Base-by-base conservation (phyloP, 2,888 invertebrate species). In the Netelia inedita region DNA sequence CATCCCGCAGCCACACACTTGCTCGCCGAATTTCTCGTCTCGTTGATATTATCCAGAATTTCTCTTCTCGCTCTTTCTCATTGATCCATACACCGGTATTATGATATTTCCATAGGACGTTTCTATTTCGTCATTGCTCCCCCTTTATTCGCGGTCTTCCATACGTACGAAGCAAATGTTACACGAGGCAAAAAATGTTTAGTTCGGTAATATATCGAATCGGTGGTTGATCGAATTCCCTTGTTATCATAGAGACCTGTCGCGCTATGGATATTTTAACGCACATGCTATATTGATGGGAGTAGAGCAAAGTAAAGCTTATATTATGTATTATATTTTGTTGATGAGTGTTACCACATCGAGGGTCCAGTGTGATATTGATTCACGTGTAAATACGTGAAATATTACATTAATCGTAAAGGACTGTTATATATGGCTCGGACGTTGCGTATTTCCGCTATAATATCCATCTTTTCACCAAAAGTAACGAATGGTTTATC, bases 1-100 rank as follows among this genome's bases (percentile, higher is more conserved):
- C 88, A 86, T 89, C 88, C 88, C 89, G 88, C 89, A 86, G 89
- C 87, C 89, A 80, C 87, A 83, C 87, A 84, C 87, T 89, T 88
- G 88, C 89, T 90, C 88, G 88, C 87, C 87, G 87, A 88, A 87
- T 28, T 65, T 82, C 82, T 79, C 74, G 85, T 85, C 59, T 59
- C 55, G 23, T 63, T 63, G 74, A 75, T 85, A 73, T 85, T 85
- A 89, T 89, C 88, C 76, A 74, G 72, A 81, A 76, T 80, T 74
- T 66, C 53, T 55, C 73, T 63, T 74, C 53, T 50, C n/a, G 55
- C 43, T 87, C 78, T 75, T 85, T 85, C 86, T 74, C 72, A 71
- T 86, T 82, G 10, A 57, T 68, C 46, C 55, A 65, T 65, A 35
- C 63, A 53, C 10, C 53, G 14, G 69, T 57, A 65, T 21, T 5